These are phyloP conservation scores for Bugulina stolonifera DNA, from an alignment of 2,888 invertebrate species.

Conservation along the genomic window DNA sequence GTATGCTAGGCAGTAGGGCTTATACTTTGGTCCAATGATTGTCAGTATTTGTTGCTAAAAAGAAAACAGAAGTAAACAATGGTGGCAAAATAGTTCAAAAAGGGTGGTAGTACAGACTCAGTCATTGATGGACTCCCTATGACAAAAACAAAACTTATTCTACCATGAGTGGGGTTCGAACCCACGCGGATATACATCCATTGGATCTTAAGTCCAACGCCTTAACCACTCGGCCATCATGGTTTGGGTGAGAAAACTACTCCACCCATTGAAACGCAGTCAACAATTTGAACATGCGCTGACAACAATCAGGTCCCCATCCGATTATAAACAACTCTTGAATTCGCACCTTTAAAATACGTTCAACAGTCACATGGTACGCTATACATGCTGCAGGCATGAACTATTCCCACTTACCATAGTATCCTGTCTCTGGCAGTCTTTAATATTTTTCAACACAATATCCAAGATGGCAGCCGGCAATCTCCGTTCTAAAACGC, in stretches of 20 bases:
- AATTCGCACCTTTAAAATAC: too few relatives aligned
- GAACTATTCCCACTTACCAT: background rate
- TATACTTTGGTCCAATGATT: conserved; percentile 1
- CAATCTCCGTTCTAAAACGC: background rate
- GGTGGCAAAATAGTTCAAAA: too few relatives aligned
- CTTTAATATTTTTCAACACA: background rate
- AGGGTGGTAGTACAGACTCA: background rate
- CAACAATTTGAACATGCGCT: too few relatives aligned
- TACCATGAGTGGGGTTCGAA: background rate
- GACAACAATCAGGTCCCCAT: too few relatives aligned
- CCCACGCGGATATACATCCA: background rate
- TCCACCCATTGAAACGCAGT: too few relatives aligned
- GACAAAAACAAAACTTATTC: too few relatives aligned
- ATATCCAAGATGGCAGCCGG: background rate
- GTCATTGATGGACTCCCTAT: background rate
- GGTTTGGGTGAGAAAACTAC: too few relatives aligned
- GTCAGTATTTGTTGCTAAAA: background rate
- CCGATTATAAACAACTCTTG: too few relatives aligned
- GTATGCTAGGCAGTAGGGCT: conserved; percentile 3
- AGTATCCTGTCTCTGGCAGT: background rate
- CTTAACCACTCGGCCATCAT: background rate
- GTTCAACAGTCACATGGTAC: too few relatives aligned
- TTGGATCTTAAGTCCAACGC: background rate
- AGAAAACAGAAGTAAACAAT: too few relatives aligned
- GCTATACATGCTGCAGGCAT: too few relatives aligned